phyloP scores from a whole-genome alignment of 2,113 vertebrate species.

The Tragelaphus imberbis region DNA sequence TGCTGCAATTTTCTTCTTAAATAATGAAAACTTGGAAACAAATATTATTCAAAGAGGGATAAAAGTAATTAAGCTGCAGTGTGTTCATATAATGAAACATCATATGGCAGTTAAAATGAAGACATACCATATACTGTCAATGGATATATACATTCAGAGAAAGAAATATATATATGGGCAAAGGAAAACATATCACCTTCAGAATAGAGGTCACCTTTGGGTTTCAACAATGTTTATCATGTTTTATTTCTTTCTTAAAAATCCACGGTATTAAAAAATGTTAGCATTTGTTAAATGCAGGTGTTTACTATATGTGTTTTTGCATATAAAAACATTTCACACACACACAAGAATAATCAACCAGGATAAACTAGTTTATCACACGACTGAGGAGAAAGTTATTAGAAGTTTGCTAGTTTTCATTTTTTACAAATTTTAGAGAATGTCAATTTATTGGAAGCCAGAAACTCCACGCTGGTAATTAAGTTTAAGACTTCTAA shows the following conservation, averaged over 20 bases:
- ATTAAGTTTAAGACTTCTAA: background rate
- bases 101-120: background rate
- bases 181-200: background rate
- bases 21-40: background rate
- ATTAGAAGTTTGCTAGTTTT: background rate
- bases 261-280: background rate
- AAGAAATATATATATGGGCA: background rate
- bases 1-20: background rate
- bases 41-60: background rate
- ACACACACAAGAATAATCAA: conserved; percentile 25
- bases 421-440: background rate
- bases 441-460: background rate
- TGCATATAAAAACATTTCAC: background rate
- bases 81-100: background rate
- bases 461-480: background rate
- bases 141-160: background rate
- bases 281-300: background rate
- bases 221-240: background rate
- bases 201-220: background rate
- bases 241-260: background rate
- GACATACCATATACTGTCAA: background rate
- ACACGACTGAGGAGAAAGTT: background rate
- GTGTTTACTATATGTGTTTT: background rate
- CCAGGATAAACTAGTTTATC: background rate
- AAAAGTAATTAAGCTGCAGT: background rate